Evolutionary conservation across 2,888 invertebrate species (phyloP).

Genomic region (Drosophila flavopinicola): DNA sequence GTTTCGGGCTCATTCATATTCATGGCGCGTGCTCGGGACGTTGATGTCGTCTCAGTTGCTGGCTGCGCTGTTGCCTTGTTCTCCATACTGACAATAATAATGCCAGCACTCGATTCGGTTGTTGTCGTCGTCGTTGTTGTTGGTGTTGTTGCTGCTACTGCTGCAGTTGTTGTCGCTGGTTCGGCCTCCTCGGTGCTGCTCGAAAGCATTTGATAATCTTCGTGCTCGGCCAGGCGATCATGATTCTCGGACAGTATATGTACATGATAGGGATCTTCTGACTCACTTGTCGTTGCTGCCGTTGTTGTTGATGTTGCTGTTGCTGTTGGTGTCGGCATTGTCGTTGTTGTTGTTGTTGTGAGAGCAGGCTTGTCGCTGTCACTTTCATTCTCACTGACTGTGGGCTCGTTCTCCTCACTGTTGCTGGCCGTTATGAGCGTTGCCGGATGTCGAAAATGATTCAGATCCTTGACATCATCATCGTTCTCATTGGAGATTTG

Average conservation of each 20-base stretch:
- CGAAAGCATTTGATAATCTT: slow-evolving; percentile 81
- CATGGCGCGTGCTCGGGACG: slow-evolving; percentile 81
- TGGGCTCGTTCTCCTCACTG: slow-evolving; percentile 69
- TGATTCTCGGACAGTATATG: slow-evolving; percentile 82
- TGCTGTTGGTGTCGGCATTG: slow-evolving; percentile 29
- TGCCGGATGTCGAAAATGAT: slow-evolving; percentile 82
- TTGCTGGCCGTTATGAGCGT: slow-evolving; percentile 82
- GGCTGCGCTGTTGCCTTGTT: slow-evolving; percentile 74
- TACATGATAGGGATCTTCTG: slow-evolving; percentile 82
- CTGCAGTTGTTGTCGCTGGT: slow-evolving; percentile 36
- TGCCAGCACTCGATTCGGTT: slow-evolving; percentile 50
- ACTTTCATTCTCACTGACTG: slow-evolving; percentile 64
- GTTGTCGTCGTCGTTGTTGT: slow-evolving; percentile 45
- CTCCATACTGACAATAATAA: slow-evolving; percentile 72
- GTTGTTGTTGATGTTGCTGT: slow-evolving; percentile 40
- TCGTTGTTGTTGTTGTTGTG: slow-evolving; percentile 26
- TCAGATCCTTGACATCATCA: slow-evolving; percentile 81
- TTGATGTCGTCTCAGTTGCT: slow-evolving; percentile 41
- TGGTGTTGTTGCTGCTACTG: slow-evolving; percentile 27
- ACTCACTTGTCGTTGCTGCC: slow-evolving; percentile 41
- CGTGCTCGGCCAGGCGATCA: slow-evolving; percentile 82
- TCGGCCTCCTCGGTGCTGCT: slow-evolving; percentile 75
- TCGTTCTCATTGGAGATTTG: slow-evolving; percentile 80
- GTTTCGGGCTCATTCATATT: slow-evolving; percentile 72
- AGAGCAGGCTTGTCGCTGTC: slow-evolving; percentile 46